Base-by-base conservation (phyloP, 2,113 vertebrate genomes). In the Catagonus wagneri region DNA sequence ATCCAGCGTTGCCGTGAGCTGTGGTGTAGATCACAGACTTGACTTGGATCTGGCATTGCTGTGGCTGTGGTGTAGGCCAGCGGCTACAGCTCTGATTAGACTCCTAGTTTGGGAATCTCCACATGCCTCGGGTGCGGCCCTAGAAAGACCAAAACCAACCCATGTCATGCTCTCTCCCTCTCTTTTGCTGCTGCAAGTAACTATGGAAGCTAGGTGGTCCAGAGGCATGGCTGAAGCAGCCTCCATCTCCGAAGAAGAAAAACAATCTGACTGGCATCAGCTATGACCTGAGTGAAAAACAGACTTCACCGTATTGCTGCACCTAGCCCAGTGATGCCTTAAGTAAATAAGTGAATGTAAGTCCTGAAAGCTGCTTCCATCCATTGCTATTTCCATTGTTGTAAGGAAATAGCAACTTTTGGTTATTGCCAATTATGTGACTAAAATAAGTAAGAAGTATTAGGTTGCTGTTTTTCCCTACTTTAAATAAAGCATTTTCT, bases 401-500 rank as follows among this genome's bases (percentile, higher is more conserved):
- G 17, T 75, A 74, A 83, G 50, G 29, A 61, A 83, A 72, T 2
- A 69, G 23, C 22, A 52, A 56, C 29, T 32, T 4, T 27, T 71
- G 44, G 27, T 66, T 25, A 72, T 84, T 68, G 52, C 22, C 22
- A 79, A 29, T 66, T 60, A 52, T 20, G n/a, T 52, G 52, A 32
- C 50, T 94, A 60, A 74, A 60, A 66, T 34, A 92, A 63, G 16
- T 58, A 71, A 78, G 27, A 61, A 32, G 4, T 32, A 7, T 32
- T 80, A 63, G 44, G 39, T 29, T 63, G 29, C 19, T 14, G 9
- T 11, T 9, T 25, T 25, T 54, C 7, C 29, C 58, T 50, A 39
- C 61, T 72, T 92, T 79, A 74, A 79, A 56, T 36, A 95, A 74
- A 69, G 50, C 23, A 13, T 83, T 65, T 76, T 71, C 50, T 83